Percentiles rank a stretch among this genome's conserved stretches.
These are phyloP conservation scores for Agrilus cyanescens DNA, from an alignment of 2,888 invertebrate genomes.

Conservation along the genomic window DNA sequence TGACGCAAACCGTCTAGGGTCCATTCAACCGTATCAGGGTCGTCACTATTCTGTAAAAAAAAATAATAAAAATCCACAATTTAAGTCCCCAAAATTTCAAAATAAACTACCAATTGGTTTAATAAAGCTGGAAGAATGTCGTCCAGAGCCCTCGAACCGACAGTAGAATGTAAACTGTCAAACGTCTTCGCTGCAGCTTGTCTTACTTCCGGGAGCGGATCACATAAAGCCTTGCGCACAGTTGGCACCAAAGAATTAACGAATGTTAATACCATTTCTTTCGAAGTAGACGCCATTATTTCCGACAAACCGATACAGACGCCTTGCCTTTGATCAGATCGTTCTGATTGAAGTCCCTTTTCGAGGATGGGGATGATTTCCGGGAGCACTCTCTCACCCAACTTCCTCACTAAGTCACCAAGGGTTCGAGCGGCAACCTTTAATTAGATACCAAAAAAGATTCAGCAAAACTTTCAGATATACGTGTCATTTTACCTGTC, in stretches of 20 bases:
- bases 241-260: constrained; percentile 84
- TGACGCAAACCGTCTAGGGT: constrained; percentile 92
- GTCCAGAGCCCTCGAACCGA: constrained; percentile 87
- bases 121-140: constrained; percentile 92
- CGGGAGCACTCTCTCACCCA: constrained; percentile 93
- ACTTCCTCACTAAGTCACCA: constrained; percentile 91
- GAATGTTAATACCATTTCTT: constrained; percentile 86
- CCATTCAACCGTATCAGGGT: constrained; percentile 71
- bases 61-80: constrained; percentile 12
- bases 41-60: constrained; percentile 52
- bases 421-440: constrained; percentile 85
- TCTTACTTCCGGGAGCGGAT: constrained; percentile 85
- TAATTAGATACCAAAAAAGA: constrained; percentile 20
- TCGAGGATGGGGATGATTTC: constrained; percentile 98
- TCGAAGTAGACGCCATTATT: constrained; percentile 93
- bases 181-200: constrained; percentile 94
- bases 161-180: constrained; percentile 88
- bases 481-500: constrained; percentile 51
- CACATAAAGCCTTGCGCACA: constrained; percentile 87
- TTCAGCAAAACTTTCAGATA: not conserved
- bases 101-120: constrained; percentile 47
- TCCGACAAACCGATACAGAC: constrained; percentile 97
- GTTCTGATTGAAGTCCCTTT: constrained; percentile 79
- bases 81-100: not conserved
- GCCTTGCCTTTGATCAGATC: constrained; percentile 92